Conservation (phyloP, 2,797 vertebrate species). For the Manis javanica region DNA sequence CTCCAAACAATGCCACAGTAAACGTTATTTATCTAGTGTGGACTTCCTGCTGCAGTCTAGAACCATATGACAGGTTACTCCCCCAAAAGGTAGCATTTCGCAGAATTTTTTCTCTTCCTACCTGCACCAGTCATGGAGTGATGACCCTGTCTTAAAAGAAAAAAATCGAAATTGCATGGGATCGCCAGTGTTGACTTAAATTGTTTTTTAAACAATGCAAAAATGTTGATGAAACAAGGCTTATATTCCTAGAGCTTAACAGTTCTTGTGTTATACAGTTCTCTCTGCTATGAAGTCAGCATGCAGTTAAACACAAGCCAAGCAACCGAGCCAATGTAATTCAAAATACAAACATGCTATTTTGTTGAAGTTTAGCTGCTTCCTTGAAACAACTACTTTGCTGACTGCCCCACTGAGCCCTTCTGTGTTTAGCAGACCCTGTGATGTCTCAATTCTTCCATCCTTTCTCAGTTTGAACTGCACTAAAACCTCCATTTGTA, state of each 20-base stretch:
- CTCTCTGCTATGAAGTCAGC: neutral
- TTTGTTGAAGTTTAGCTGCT: neutral
- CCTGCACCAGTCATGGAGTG: neutral
- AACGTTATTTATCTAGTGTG: neutral
- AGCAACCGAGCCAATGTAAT: neutral
- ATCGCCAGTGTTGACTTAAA: neutral
- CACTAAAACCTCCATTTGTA: neutral
- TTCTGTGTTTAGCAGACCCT: neutral
- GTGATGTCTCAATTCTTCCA: neutral
- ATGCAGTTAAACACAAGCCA: constrained; percentile 44
- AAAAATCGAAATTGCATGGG: neutral
- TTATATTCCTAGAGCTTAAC: neutral
- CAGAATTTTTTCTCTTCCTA: neutral
- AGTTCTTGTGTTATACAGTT: neutral
- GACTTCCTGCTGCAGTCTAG: neutral
- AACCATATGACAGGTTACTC: neutral
- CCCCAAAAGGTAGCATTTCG: neutral
- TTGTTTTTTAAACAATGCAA: neutral
- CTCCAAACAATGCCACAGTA: neutral
- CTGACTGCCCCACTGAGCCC: neutral
- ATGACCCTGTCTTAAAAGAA: neutral
- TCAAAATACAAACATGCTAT: neutral
- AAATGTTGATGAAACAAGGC: neutral
- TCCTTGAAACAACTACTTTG: neutral
- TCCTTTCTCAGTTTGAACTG: neutral